Evolutionary conservation across 2,797 vertebrate species (phyloP).

Genomic region (Furcifer pardalis): DNA sequence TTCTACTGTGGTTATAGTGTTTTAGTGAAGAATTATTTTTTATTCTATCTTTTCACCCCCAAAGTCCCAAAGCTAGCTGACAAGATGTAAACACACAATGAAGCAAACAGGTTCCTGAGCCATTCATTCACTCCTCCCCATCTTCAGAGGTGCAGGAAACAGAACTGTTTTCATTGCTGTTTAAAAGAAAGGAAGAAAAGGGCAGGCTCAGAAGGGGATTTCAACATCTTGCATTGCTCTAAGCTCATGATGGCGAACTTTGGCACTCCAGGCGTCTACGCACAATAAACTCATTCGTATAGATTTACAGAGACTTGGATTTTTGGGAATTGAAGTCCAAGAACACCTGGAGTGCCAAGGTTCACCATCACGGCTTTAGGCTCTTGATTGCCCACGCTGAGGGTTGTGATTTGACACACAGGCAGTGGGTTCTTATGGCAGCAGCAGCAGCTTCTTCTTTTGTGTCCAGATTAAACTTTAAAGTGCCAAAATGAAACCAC

Average conservation of each 20-base stretch:
- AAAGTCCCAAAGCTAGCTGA: not conserved
- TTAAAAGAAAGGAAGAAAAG: not conserved
- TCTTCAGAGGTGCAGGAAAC: not conserved
- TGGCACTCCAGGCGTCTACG: no score
- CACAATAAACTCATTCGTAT: no score
- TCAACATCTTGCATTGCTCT: not conserved
- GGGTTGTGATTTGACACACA: not conserved
- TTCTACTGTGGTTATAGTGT: not conserved
- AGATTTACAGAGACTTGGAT: no score
- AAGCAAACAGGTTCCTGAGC: not conserved
- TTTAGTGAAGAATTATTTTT: not conserved
- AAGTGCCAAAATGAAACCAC: no score
- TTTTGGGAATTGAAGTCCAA: no score
- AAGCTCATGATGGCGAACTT: no score
- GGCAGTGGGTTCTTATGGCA: no score
- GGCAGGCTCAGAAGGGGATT: not conserved
- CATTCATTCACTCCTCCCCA: not conserved
- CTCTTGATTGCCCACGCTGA: not conserved
- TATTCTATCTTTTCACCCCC: not conserved
- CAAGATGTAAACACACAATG: not conserved
- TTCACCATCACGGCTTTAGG: no score
- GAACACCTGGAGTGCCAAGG: no score
- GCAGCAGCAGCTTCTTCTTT: not conserved
- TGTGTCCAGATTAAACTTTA: not conserved
- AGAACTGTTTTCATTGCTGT: not conserved